phyloP scores from a whole-genome alignment of 2,888 invertebrate genomes.

The Eucera pruinosa region DNA sequence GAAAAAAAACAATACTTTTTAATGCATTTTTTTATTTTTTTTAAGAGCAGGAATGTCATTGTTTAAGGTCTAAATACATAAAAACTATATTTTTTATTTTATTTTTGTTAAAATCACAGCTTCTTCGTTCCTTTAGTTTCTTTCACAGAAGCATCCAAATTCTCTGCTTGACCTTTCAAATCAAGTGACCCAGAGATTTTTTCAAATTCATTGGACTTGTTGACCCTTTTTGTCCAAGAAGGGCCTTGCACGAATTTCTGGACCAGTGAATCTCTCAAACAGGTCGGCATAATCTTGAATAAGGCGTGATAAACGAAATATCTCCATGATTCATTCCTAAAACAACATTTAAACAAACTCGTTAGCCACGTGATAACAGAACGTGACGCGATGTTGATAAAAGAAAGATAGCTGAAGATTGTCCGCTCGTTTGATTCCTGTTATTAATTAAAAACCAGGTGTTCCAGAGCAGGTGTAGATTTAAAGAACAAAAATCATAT shows the following conservation, averaged over 20 bases:
- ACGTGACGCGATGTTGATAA: not conserved
- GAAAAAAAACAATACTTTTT: no score
- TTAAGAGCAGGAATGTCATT: no score
- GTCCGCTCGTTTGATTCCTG: not conserved
- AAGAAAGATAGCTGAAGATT: not conserved
- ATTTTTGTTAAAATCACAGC: not conserved
- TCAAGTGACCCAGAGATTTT: no score
- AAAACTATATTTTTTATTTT: not conserved
- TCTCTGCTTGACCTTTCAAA: not conserved
- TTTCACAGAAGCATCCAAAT: not conserved
- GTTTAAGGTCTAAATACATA: no score
- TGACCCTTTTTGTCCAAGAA: constrained; percentile 73
- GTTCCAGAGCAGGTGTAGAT: constrained; percentile 25
- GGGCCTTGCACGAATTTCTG: constrained; percentile 89
- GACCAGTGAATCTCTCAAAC: constrained; percentile 87
- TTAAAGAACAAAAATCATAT: not conserved
- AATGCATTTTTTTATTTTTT: no score
- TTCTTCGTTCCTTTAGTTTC: not conserved
- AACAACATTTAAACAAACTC: constrained; percentile 22
- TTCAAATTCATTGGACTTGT: not conserved
- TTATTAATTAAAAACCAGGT: constrained; percentile 3
- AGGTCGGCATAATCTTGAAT: constrained; percentile 87
- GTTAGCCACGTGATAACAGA: not conserved
- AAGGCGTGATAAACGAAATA: constrained; percentile 89
- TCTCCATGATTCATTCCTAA: constrained; percentile 87